Percentiles rank a stretch among this genome's conserved stretches.
phyloP scores from a whole-genome alignment of 2,888 invertebrate species.

The Xanthia icteritia region DNA sequence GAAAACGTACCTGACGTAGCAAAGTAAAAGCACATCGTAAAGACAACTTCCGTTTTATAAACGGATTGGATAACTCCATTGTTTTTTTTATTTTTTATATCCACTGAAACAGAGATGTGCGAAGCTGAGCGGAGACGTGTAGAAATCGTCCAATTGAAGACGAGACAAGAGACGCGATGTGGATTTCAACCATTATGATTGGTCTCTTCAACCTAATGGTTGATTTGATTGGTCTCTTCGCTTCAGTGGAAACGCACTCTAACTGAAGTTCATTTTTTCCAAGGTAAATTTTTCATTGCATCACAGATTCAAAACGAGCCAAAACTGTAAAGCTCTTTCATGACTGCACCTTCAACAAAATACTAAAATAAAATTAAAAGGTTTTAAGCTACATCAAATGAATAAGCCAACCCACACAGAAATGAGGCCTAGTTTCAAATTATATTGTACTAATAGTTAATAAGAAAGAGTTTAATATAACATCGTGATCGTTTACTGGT shows the following conservation, averaged over 20 bases:
- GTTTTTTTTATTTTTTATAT: too few relatives aligned
- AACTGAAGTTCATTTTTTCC: not conserved
- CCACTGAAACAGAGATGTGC: too few relatives aligned
- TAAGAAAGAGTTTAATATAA: slow-evolving; percentile 68
- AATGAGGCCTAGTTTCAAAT: slow-evolving; percentile 59
- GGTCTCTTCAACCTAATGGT: too few relatives aligned
- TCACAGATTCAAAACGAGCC: not conserved
- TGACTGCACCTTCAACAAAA: not conserved
- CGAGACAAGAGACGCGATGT: too few relatives aligned
- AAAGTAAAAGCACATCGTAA: not conserved
- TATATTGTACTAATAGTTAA: slow-evolving; percentile 68
- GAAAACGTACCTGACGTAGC: not conserved
- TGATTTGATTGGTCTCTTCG: too few relatives aligned
- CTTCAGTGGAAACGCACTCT: too few relatives aligned
- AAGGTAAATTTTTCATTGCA: not conserved
- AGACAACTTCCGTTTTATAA: not conserved
- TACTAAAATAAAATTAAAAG: not conserved
- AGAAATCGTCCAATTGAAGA: too few relatives aligned
- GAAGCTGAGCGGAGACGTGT: too few relatives aligned
- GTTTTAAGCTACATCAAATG: slow-evolving; percentile 3
- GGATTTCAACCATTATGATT: too few relatives aligned
- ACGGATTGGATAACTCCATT: too few relatives aligned
- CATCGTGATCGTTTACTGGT: slow-evolving; percentile 74
- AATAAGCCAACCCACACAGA: slow-evolving; percentile 50
- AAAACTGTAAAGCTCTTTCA: not conserved